phyloP scores from a whole-genome alignment of 2,888 invertebrate species.

The Atethmia centrago region DNA sequence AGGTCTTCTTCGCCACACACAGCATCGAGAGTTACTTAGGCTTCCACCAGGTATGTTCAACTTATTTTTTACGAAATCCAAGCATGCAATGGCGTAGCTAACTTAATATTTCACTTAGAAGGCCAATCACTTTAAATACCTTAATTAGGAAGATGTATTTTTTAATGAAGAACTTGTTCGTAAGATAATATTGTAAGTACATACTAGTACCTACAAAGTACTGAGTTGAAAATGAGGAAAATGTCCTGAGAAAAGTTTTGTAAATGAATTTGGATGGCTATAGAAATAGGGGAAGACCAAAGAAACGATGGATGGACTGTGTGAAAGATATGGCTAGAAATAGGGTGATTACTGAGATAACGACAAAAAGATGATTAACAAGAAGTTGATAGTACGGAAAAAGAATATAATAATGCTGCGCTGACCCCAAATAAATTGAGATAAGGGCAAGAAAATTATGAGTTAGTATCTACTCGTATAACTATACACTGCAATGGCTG shows the following conservation, averaged over 20 bases:
- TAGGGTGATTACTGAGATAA: no score
- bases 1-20: constrained; percentile 99
- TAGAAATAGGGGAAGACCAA: neutral
- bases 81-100: neutral
- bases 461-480: no score
- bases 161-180: neutral
- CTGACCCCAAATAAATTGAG: no score
- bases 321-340: neutral
- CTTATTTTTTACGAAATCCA: neutral
- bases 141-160: neutral
- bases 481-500: no score
- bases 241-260: neutral
- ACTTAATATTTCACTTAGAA: neutral
- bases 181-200: neutral
- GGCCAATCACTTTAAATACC: neutral
- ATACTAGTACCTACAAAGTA: neutral
- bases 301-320: neutral
- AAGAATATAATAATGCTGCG: no score
- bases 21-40: constrained; percentile 99
- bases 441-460: no score
- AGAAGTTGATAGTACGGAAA: no score
- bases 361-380: no score
- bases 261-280: neutral
- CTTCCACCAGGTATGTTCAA: constrained; percentile 98
- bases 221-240: neutral